Conservation (phyloP, 2,888 invertebrate genomes). For the Andrena camellia region DNA sequence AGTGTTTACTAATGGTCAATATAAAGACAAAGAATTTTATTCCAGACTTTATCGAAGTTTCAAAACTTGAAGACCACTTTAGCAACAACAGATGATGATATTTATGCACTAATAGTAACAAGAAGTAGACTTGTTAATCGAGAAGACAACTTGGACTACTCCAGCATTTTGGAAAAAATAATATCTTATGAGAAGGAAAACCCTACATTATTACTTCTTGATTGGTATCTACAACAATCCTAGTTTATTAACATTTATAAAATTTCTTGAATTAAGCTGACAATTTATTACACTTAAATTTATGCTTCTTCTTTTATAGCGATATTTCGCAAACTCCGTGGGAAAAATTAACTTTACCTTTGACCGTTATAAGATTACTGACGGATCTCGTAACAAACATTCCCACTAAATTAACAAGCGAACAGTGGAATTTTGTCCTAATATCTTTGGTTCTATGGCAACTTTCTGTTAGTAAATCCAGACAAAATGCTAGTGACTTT, state of each 20-base stretch:
- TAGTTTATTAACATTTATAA: conserved; percentile 15
- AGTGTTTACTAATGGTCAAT: conserved; percentile 15
- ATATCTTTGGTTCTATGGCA: conserved; percentile 90
- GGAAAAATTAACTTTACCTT: conserved; percentile 73
- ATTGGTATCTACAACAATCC: conserved; percentile 66
- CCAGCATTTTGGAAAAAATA: conserved; percentile 71
- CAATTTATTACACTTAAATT: conserved; percentile 7
- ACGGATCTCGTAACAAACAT: conserved; percentile 71
- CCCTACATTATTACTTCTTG: conserved; percentile 68
- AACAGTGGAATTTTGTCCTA: conserved; percentile 91
- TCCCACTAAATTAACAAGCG: conserved; percentile 80
- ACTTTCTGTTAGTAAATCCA: conserved; percentile 85
- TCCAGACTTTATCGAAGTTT: conserved; percentile 71
- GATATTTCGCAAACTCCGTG: conserved; percentile 73
- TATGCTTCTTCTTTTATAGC: conserved; percentile 62
- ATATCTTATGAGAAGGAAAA: conserved; percentile 70
- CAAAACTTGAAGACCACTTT: conserved; percentile 61
- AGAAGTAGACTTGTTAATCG: conserved; percentile 66
- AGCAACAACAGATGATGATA: conserved; percentile 58
- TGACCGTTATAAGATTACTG: conserved; percentile 79
- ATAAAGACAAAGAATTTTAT: conserved; percentile 25
- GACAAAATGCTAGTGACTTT: conserved; percentile 84
- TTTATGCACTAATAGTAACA: conserved; percentile 72
- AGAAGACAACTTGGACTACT: conserved; percentile 49
- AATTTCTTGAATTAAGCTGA: not conserved